phyloP scores from a whole-genome alignment of 2,113 vertebrate genomes.

The Caloenas nicobarica region DNA sequence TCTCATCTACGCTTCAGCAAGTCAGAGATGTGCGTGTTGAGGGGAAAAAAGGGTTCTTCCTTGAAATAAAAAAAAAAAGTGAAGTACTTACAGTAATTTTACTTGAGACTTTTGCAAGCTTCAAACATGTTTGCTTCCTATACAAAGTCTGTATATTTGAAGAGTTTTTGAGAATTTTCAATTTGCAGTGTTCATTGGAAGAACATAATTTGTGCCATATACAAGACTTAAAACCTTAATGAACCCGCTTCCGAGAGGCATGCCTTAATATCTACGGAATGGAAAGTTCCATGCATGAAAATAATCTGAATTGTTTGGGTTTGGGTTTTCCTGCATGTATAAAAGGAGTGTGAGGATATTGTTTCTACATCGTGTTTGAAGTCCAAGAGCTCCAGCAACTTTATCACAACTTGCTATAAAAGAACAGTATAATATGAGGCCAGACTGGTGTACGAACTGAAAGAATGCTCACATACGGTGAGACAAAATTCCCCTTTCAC shows the following conservation, averaged over 20 bases:
- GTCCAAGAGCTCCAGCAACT: neutral
- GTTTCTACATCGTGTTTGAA: neutral
- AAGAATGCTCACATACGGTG: neutral
- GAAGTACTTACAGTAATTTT: neutral
- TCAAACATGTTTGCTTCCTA: neutral
- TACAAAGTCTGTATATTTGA: neutral
- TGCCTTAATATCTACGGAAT: accelerated
- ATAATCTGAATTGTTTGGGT: neutral
- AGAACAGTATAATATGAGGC: neutral
- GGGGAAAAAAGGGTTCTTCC: neutral
- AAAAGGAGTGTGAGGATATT: neutral
- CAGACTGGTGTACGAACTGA: neutral
- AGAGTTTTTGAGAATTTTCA: neutral
- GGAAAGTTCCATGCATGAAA: neutral
- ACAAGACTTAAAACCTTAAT: neutral
- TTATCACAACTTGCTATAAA: neutral
- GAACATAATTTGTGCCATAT: neutral
- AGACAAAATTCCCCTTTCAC: constrained; percentile 3
- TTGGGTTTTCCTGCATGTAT: accelerated
- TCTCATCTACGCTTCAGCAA: neutral
- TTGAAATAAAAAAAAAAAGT: neutral
- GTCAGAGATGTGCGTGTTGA: neutral
- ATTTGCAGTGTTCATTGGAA: neutral
- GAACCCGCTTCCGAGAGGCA: neutral
- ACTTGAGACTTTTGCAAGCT: neutral